Percentiles rank a stretch among this genome's conserved stretches.
These are phyloP conservation scores for Serinus canaria DNA, from an alignment of 2,113 vertebrate genomes.

Conservation along the genomic window DNA sequence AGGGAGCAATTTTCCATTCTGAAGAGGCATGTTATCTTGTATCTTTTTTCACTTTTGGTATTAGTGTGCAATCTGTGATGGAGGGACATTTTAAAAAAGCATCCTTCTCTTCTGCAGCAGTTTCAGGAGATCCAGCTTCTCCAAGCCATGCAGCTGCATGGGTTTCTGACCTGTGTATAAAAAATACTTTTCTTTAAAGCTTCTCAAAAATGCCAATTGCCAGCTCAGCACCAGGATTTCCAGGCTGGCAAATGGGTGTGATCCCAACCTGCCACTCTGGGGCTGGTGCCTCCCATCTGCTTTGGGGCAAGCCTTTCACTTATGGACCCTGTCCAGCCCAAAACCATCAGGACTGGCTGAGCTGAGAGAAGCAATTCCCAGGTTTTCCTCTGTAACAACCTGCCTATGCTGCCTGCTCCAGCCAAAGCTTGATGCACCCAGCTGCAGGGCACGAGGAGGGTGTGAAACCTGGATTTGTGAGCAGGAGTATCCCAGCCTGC, in stretches of 20 bases:
- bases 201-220: not conserved
- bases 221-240: not conserved
- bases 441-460: not conserved
- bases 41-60: not conserved
- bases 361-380: not conserved
- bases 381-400: not conserved
- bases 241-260: not conserved
- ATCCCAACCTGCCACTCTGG: not conserved
- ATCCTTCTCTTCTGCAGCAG: not conserved
- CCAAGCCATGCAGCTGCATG: not conserved
- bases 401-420: rapidly evolving
- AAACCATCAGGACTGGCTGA: not conserved
- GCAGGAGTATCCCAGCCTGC: not conserved
- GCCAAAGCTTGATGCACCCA: not conserved
- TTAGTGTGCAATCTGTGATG: not conserved
- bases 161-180: rapidly evolving
- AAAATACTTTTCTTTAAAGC: not conserved
- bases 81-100: not conserved
- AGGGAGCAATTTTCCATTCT: not conserved
- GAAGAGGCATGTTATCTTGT: rapidly evolving
- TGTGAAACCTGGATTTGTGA: not conserved
- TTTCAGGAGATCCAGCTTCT: not conserved
- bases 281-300: not conserved
- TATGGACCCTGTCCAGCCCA: not conserved
- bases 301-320: not conserved